Evolutionary conservation across 2,888 invertebrate species (phyloP).

Genomic region (Rhagonycha lutea): DNA sequence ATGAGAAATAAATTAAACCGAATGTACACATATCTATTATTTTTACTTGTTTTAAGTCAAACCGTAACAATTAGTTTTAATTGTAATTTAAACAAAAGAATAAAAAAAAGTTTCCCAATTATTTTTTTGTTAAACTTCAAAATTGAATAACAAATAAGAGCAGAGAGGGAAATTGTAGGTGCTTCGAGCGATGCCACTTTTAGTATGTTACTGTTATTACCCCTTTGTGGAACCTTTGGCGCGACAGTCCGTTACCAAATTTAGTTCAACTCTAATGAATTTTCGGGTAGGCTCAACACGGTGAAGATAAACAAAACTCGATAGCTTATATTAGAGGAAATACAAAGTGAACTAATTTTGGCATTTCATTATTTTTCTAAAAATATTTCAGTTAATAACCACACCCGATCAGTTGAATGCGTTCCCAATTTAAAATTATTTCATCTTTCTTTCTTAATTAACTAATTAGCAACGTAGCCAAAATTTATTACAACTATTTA

Average conservation of each 20-base stretch:
- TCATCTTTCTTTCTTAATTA: neutral
- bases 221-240: conserved; percentile 16
- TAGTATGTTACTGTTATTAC: conserved; percentile 8
- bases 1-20: neutral
- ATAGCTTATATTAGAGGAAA: neutral
- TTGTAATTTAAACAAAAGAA: neutral
- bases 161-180: neutral
- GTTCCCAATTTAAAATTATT: neutral
- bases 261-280: conserved; percentile 18
- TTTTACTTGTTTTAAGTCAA: neutral
- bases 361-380: neutral
- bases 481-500: neutral
- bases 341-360: conserved; percentile 4
- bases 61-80: neutral
- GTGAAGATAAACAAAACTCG: conserved; percentile 10
- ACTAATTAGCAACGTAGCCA: neutral
- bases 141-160: neutral
- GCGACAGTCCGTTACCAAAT: conserved; percentile 12
- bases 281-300: conserved; percentile 9
- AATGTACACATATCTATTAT: neutral
- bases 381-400: neutral
- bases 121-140: neutral
- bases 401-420: neutral
- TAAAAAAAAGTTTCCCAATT: neutral
- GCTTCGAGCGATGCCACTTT: neutral